Percentiles rank a stretch among this genome's conserved stretches.
Conservation (phyloP, 2,888 invertebrate species). For the Myathropa florea region DNA sequence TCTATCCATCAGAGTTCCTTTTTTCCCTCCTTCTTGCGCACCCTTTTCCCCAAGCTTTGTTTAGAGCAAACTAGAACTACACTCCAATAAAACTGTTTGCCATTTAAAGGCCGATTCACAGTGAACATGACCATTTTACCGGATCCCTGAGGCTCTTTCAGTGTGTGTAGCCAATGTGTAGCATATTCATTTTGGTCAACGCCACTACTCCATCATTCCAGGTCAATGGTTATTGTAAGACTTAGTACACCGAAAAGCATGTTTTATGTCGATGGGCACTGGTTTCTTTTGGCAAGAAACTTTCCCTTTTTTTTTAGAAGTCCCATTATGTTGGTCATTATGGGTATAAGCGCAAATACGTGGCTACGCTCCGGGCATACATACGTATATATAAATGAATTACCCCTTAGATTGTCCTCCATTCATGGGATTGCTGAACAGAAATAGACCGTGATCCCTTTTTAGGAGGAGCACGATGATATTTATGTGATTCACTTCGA, state of each 20-base stretch:
- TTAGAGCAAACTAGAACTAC: slow-evolving; percentile 8
- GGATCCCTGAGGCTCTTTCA: slow-evolving; percentile 38
- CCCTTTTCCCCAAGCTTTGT: background rate
- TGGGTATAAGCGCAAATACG: slow-evolving; percentile 26
- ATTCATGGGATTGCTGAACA: background rate
- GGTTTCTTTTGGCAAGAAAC: slow-evolving; percentile 15
- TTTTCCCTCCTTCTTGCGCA: background rate
- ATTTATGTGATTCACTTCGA: background rate
- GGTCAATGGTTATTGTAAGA: background rate
- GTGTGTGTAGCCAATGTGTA: slow-evolving; percentile 10
- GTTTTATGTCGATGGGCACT: slow-evolving; percentile 24
- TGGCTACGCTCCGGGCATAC: background rate
- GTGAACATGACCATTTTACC: slow-evolving; percentile 47
- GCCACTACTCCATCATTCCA: background rate
- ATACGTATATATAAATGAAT: slow-evolving; percentile 12
- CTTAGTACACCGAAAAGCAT: slow-evolving; percentile 14
- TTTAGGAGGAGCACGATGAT: background rate
- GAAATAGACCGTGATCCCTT: background rate
- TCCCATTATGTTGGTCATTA: slow-evolving; percentile 37
- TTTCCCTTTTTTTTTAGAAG: slow-evolving; percentile 9
- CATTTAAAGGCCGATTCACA: slow-evolving; percentile 28
- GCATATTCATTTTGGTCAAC: slow-evolving; percentile 42
- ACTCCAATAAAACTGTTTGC: slow-evolving; percentile 8
- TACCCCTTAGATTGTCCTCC: background rate
- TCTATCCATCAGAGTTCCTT: background rate